A percentile compares a stretch with the other conserved stretches of the same genome.
Evolutionary conservation across 1,140 invertebrate genomes (phyloP).

Genomic region (Epicauta chinensis): DNA sequence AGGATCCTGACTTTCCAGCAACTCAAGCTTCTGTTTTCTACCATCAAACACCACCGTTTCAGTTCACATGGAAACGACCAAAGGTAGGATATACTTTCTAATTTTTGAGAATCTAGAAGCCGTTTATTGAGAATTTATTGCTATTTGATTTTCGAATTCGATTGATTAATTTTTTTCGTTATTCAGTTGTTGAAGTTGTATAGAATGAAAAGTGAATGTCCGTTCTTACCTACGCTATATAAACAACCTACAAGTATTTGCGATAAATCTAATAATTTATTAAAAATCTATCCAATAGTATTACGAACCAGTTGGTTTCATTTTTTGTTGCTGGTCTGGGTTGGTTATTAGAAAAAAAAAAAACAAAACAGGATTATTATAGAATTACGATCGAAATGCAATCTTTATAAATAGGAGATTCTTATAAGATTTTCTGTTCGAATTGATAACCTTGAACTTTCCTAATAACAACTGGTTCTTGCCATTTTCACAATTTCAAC

Average conservation of each 20-base stretch:
- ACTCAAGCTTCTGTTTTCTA: slow-evolving; percentile 85
- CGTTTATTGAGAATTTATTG: background rate
- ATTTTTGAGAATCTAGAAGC: too few species aligned
- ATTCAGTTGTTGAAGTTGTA: background rate
- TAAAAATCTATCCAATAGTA: background rate
- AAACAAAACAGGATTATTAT: too few species aligned
- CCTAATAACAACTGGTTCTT: too few species aligned
- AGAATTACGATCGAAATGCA: too few species aligned
- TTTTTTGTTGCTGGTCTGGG: background rate
- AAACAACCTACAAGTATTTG: background rate
- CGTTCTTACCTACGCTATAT: background rate
- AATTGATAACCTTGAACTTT: too few species aligned
- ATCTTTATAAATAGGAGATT: too few species aligned
- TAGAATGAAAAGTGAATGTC: background rate
- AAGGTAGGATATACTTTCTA: slow-evolving; percentile 56
- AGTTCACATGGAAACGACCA: slow-evolving; percentile 88
- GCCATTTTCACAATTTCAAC: too few species aligned
- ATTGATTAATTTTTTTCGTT: too few species aligned
- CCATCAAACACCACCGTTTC: slow-evolving; percentile 86
- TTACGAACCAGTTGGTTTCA: background rate
- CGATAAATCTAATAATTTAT: background rate
- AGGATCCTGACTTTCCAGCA: slow-evolving; percentile 86
- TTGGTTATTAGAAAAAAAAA: too few species aligned
- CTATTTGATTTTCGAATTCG: background rate
- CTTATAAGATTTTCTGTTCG: too few species aligned